These are phyloP conservation scores for Erebia epiphron DNA, from an alignment of 2,888 invertebrate genomes.

Conservation along the genomic window DNA sequence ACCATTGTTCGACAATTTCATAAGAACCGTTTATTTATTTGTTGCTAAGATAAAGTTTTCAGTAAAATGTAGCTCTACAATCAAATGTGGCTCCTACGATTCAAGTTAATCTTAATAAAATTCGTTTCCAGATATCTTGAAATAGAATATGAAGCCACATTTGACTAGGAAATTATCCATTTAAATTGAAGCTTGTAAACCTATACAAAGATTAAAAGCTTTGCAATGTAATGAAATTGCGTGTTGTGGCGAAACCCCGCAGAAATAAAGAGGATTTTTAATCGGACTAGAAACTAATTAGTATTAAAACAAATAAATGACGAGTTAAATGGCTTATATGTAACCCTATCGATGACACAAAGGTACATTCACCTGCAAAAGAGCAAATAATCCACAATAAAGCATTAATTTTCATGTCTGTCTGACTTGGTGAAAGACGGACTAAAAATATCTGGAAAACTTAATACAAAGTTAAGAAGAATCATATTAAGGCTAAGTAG, in stretches of 20 bases:
- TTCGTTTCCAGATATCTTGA: conserved; percentile 1
- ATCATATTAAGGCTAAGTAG: no score
- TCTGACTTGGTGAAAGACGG: no score
- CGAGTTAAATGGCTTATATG: conserved; percentile 23
- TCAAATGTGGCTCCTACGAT: no score
- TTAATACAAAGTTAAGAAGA: no score
- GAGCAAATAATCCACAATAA: background rate
- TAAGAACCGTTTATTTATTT: no score
- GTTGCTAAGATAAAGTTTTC: no score
- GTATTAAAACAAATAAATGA: conserved; percentile 35
- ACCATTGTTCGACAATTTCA: no score
- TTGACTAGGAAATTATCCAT: conserved; percentile 9
- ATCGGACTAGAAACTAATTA: conserved; percentile 35
- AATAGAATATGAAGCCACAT: conserved; percentile 13
- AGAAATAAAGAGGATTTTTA: conserved; percentile 36
- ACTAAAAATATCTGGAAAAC: no score
- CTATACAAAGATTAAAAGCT: conserved; percentile 29
- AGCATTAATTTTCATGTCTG: background rate
- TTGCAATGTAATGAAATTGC: conserved; percentile 31
- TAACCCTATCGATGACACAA: conserved; percentile 27
- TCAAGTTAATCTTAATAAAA: background rate
- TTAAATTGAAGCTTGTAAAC: conserved; percentile 18
- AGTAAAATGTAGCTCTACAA: no score
- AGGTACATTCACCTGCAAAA: conserved; percentile 31
- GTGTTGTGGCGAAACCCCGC: conserved; percentile 34